Base-by-base conservation (phyloP, 2,797 vertebrate genomes). In the Hypotaenidia philippensis region DNA sequence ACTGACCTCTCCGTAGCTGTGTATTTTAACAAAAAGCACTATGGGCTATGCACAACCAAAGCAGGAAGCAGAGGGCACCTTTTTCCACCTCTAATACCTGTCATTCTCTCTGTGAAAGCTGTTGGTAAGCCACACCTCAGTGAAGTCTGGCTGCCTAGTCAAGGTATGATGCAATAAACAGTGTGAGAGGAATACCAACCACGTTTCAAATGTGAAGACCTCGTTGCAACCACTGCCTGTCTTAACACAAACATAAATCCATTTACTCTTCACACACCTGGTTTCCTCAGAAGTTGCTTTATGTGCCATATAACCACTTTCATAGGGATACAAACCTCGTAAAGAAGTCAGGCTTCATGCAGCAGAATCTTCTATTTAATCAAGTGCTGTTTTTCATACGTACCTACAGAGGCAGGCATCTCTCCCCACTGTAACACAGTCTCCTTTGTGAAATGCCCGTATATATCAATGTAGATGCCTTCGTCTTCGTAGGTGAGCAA, bases 401-500 rank as follows among this genome's bases (percentile, higher is more conserved):
- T 98, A 99, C 99, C 99, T 45, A 99, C 98, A 22, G 99, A 99
- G 14, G 98, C 98, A 27, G 99, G 99, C 98, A 99, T 99, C 97
- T 99, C 99, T 59, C 98, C 99, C 99, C 99, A 99, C 96, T 99
- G 99, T 50, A 99, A 97, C 94, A 99, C 98, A 3, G 99, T 99
- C 90, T 99, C 99, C 98, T 99, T 99, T 96, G 99, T 99, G 98
- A 99, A 99, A 72, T 99, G 98, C 56, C 99, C 99, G 25, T 99
- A 99, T 88, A 99, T 99, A 98, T 99, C 98, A 31, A 99, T 98
- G 93, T 99, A 99, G 95, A 99, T 98, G 21, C 98, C 98, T 98
- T 99, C 99, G 68, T 99, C 99, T 94, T 99, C 99, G 12, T 99
- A 99, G 95, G 99, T 99, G 68, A 99, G 98, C 96, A 99, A 98